phyloP scores from a whole-genome alignment of 2,113 vertebrate species.

The Cephalopterus ornatus region DNA sequence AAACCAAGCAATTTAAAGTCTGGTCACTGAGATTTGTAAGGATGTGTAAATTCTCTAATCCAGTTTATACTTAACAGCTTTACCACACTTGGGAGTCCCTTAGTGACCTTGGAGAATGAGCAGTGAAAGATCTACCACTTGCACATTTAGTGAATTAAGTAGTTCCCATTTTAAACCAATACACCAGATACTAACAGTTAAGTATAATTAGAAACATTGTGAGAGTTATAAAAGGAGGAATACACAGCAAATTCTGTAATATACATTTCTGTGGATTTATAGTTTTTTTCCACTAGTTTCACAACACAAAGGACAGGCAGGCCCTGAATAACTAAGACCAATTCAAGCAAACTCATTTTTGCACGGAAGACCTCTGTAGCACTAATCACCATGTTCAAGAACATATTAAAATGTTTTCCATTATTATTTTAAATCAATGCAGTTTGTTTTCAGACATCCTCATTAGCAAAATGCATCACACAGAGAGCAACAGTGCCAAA shows the following conservation, averaged over 20 bases:
- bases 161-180: not conserved
- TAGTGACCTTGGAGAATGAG: not conserved
- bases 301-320: not conserved
- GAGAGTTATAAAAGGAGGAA: not conserved
- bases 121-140: not conserved
- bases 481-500: not conserved
- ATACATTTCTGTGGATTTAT: not conserved
- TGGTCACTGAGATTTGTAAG: not conserved
- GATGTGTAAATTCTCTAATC: not conserved
- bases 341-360: not conserved
- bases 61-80: not conserved
- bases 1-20: not conserved
- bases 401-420: not conserved
- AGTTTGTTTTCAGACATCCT: not conserved
- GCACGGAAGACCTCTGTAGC: not conserved
- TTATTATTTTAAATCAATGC: not conserved
- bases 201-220: not conserved
- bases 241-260: not conserved
- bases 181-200: not conserved
- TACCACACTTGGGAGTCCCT: not conserved
- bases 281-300: not conserved
- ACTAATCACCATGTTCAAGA: not conserved
- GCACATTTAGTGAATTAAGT: not conserved
- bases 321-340: not conserved
- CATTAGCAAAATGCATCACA: not conserved